A percentile compares a stretch with the other conserved stretches of the same genome.
These are phyloP conservation scores for Ormia ochracea DNA, from an alignment of 2,888 invertebrate species.

Conservation along the genomic window DNA sequence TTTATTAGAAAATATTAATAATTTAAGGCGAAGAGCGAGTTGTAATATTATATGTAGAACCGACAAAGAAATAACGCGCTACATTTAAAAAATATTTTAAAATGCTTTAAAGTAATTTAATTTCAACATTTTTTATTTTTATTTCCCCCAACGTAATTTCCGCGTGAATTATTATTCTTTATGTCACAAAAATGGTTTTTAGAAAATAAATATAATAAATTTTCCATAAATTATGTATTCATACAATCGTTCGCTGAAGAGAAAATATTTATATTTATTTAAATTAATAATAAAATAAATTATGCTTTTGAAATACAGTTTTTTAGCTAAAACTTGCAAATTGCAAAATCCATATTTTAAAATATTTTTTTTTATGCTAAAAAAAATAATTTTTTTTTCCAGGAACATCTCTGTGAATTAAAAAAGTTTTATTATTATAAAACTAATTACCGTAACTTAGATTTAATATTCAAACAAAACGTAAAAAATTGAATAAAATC, in stretches of 20 bases:
- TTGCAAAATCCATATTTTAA: neutral
- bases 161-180: conserved; percentile 44
- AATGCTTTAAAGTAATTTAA: neutral
- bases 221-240: conserved; percentile 39
- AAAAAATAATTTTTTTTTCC: neutral
- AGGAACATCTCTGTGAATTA: neutral
- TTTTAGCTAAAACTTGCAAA: conserved; percentile 9
- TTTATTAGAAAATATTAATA: too few relatives aligned
- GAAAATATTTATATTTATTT: conserved; percentile 4
- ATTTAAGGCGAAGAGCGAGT: too few relatives aligned
- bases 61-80: too few relatives aligned
- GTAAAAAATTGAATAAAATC: neutral
- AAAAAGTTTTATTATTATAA: neutral
- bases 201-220: conserved; percentile 1
- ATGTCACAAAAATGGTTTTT: conserved; percentile 6
- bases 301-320: neutral
- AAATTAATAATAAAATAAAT: conserved; percentile 25
- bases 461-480: conserved; percentile 26
- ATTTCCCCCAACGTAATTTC: conserved; percentile 19
- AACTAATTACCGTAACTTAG: conserved; percentile 41
- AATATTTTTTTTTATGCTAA: neutral
- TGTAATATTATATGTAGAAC: too few relatives aligned
- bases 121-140: neutral
- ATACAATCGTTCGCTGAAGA: conserved; percentile 4
- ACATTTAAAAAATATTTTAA: neutral